Evolutionary conservation across 2,797 vertebrate genomes (phyloP).

Genomic region (Petrocephalus schoutedeni): DNA sequence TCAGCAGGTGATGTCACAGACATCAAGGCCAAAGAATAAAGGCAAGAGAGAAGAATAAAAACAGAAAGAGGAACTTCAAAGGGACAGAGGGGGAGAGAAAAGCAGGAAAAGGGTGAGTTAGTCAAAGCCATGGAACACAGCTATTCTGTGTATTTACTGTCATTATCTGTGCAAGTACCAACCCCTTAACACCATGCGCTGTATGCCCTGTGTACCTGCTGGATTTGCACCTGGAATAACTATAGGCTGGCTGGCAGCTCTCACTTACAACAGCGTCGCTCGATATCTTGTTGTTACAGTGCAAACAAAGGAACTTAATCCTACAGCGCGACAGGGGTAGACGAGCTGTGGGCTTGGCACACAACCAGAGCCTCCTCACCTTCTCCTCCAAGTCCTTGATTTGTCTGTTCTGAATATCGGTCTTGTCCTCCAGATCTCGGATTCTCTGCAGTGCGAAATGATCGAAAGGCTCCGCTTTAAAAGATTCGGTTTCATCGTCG

Average conservation of each 20-base stretch:
- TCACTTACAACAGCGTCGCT: neutral
- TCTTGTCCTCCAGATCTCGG: constrained; percentile 96
- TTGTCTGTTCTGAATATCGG: constrained; percentile 96
- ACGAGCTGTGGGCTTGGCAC: neutral
- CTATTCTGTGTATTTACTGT: neutral
- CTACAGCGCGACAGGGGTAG: neutral
- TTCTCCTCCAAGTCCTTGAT: constrained; percentile 99
- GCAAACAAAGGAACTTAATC: neutral
- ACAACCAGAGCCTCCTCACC: constrained; percentile 54
- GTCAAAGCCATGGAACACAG: neutral
- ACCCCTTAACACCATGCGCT: neutral
- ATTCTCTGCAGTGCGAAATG: constrained; percentile 74
- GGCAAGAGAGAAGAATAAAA: constrained; percentile 99
- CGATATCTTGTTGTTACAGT: neutral
- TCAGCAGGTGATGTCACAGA: constrained; percentile 77
- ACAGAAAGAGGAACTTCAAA: constrained; percentile 95
- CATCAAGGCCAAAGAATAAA: constrained; percentile 99
- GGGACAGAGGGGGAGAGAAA: constrained; percentile 52
- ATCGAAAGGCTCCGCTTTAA: neutral
- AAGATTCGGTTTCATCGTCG: neutral
- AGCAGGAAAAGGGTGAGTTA: neutral
- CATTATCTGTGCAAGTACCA: neutral
- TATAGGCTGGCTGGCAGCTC: neutral
- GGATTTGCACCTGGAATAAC: neutral
- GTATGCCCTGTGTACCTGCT: neutral